Percentiles rank a stretch among this genome's conserved stretches.
These are phyloP conservation scores for Mus musculus DNA, from an alignment of 2,113 vertebrate species.

Conservation along the genomic window GRCm39 chr13:45713001-45713500, in stretches of 20 bases:
- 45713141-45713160: not conserved
- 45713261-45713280: not conserved
- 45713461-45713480: not conserved
- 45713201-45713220: not conserved
- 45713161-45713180: not conserved
- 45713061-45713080: not conserved
- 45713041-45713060: not conserved
- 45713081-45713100: not conserved
- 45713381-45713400: not conserved
- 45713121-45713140: not conserved
- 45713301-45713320: not conserved
- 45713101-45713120: not conserved
- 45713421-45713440: not conserved
- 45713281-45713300: not conserved
- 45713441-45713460: not conserved
- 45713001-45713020: not conserved
- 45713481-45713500: not conserved
- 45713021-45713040: not conserved
- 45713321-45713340: not conserved
- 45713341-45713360: not conserved
- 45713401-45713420: not conserved
- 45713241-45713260: slow-evolving; percentile 4
- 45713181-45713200: not conserved
- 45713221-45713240: not conserved
- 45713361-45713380: not conserved